Conservation (phyloP, 2,797 vertebrate species). For the Gobio occitaniae region DNA sequence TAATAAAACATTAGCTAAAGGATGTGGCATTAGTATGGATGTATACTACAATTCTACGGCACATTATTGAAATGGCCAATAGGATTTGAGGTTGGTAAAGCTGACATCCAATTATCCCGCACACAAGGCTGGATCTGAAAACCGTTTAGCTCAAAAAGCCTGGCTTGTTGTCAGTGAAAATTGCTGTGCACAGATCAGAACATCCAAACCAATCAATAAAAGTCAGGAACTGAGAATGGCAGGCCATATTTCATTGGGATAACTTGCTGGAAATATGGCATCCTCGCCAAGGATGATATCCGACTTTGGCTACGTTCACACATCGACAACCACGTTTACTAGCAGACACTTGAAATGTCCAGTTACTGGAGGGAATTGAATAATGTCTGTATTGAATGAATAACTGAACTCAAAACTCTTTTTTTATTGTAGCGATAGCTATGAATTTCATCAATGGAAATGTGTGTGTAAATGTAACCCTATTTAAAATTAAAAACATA, state of each 20-base stretch:
- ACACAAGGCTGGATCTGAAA: constrained; percentile 29
- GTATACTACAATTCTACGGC: not conserved
- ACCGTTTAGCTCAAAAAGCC: constrained; percentile 35
- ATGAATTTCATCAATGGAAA: not conserved
- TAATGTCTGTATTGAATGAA: not conserved
- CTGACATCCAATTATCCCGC: constrained; percentile 14
- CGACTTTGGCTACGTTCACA: constrained; percentile 2
- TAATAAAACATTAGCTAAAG: constrained; percentile 12
- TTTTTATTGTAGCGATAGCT: not conserved
- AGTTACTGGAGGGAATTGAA: not conserved
- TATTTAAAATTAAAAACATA: not conserved
- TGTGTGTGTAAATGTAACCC: too few relatives aligned
- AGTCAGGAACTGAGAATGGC: constrained; percentile 43
- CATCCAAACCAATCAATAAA: constrained; percentile 50
- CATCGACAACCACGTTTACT: not conserved
- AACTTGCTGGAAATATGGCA: constrained; percentile 40
- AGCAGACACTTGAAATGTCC: not conserved
- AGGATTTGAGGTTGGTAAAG: not conserved
- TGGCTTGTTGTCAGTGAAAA: constrained; percentile 39
- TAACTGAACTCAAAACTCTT: not conserved
- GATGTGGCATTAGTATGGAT: not conserved
- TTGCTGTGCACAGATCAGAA: constrained; percentile 47
- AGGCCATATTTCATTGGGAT: constrained; percentile 53
- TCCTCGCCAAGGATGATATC: constrained; percentile 46
- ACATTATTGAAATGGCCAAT: constrained; percentile 1